Evolutionary conservation across 2,888 invertebrate species (phyloP).

Genomic region (Sarcophaga carnaria): DNA sequence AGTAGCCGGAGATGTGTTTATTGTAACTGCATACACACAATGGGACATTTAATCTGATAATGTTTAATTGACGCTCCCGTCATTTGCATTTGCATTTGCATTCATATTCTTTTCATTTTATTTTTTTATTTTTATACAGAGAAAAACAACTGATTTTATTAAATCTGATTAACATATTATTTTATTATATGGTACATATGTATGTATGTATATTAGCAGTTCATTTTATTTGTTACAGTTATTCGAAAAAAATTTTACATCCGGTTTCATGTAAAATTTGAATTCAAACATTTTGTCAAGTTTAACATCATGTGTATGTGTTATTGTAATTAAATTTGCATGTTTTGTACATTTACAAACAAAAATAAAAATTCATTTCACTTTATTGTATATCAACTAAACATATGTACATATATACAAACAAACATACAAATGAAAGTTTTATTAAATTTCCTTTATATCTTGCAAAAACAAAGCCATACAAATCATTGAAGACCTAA

Average conservation of each 20-base stretch:
- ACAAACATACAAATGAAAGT: neutral
- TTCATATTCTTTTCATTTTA: slow-evolving; percentile 18
- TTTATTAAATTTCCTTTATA: too few relatives aligned
- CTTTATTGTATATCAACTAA: neutral
- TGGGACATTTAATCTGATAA: slow-evolving; percentile 30
- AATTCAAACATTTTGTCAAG: slow-evolving; percentile 35
- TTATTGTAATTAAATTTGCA: slow-evolving; percentile 45
- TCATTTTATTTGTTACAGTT: slow-evolving; percentile 55
- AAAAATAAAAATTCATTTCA: slow-evolving; percentile 24
- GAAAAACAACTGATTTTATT: slow-evolving; percentile 3
- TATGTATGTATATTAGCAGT: neutral
- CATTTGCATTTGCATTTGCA: neutral
- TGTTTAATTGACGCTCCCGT: slow-evolving; percentile 31
- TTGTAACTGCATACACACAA: neutral
- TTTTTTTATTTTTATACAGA: neutral
- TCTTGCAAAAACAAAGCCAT: too few relatives aligned
- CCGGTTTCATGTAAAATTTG: slow-evolving; percentile 53
- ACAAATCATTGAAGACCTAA: too few relatives aligned
- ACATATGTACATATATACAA: neutral
- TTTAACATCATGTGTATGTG: slow-evolving; percentile 2
- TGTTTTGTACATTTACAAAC: slow-evolving; percentile 44
- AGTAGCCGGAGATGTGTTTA: neutral
- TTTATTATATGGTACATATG: neutral
- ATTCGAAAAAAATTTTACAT: slow-evolving; percentile 39
- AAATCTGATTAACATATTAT: slow-evolving; percentile 17